A percentile compares a stretch with the other conserved stretches of the same genome.
phyloP scores from a whole-genome alignment of 2,113 vertebrate genomes.

The Garra rufa region DNA sequence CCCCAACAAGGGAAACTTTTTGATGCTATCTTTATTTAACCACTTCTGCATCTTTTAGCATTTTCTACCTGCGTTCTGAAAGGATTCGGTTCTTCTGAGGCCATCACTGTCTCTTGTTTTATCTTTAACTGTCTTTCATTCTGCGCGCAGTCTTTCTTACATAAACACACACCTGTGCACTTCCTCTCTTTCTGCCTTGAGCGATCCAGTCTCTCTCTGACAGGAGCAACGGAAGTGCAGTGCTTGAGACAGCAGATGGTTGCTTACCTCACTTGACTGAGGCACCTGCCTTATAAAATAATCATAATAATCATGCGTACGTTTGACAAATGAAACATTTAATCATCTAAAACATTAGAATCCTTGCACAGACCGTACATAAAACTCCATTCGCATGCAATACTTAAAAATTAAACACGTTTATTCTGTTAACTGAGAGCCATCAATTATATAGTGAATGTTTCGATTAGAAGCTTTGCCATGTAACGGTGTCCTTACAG shows the following conservation, averaged over 20 bases:
- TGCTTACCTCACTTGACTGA: conserved; percentile 45
- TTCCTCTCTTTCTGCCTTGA: conserved; percentile 38
- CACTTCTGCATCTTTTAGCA: background rate
- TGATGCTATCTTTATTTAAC: background rate
- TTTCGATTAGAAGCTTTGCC: conserved; percentile 17
- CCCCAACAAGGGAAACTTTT: conserved; percentile 7
- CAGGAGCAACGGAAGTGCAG: conserved; percentile 32
- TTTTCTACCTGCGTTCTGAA: background rate
- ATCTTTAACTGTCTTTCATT: conserved; percentile 7
- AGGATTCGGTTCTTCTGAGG: background rate
- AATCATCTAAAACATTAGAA: conserved; percentile 8
- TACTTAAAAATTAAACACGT: conserved; percentile 27
- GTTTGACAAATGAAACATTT: conserved; percentile 16
- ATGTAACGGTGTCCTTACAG: background rate
- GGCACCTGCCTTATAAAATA: conserved; percentile 47
- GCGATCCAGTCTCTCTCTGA: conserved; percentile 21
- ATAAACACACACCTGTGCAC: conserved; percentile 50
- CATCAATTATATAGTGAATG: conserved; percentile 40
- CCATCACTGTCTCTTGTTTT: background rate
- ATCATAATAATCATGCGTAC: conserved; percentile 30
- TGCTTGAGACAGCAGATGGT: conserved; percentile 44
- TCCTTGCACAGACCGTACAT: background rate
- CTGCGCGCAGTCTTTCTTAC: background rate
- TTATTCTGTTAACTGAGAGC: conserved; percentile 28
- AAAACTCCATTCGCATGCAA: background rate